Evolutionary conservation across 1,140 invertebrate species (phyloP).

Genomic region (Mycetomoellerius zeteki): DNA sequence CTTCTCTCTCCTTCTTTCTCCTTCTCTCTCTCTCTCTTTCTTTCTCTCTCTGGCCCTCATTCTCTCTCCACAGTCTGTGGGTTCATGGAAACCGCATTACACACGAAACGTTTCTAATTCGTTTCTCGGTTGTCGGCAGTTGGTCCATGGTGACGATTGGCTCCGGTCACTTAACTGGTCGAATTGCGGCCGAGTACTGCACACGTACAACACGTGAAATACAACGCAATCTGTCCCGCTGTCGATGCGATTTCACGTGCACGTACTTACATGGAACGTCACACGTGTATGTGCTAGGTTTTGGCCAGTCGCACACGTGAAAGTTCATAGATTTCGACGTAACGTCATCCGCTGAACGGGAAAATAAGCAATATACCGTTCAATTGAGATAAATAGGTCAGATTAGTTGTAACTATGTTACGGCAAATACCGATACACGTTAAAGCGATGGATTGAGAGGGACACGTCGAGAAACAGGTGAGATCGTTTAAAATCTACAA

Average conservation of each 20-base stretch:
- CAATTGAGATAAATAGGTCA: slow-evolving; percentile 17
- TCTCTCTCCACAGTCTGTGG: not conserved
- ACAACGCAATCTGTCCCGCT: slow-evolving; percentile 69
- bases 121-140: slow-evolving; percentile 33
- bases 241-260: slow-evolving; percentile 58
- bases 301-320: not conserved
- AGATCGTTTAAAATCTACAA: slow-evolving; percentile 7
- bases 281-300: slow-evolving; percentile 12
- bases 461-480: not conserved
- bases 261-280: slow-evolving; percentile 18
- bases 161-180: not conserved
- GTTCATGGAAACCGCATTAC: slow-evolving; percentile 31
- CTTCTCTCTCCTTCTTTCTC: not conserved
- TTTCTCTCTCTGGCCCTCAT: not conserved
- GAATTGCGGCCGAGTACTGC: slow-evolving; percentile 49
- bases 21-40: not conserved
- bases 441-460: slow-evolving; percentile 24
- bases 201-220: slow-evolving; percentile 64
- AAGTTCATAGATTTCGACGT: slow-evolving; percentile 26
- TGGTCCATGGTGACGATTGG: slow-evolving; percentile 55
- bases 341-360: not conserved
- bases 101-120: slow-evolving; percentile 41
- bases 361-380: slow-evolving; percentile 55
- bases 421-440: not conserved
- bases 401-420: slow-evolving; percentile 46